Evolutionary conservation across 2,113 vertebrate species (phyloP).

Genomic region (Hemibagrus wyckioides): DNA sequence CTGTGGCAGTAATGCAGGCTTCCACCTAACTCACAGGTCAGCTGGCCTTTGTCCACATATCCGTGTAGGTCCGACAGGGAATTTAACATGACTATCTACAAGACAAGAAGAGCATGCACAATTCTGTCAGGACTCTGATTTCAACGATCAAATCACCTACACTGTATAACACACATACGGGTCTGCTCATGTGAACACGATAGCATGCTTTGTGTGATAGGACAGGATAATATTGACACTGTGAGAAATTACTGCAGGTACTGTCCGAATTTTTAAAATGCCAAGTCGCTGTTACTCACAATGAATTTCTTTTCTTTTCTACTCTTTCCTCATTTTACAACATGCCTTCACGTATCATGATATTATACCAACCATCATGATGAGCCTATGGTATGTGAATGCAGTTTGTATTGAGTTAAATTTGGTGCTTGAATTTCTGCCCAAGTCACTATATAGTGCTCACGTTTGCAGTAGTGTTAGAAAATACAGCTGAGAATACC

Average conservation of each 20-base stretch:
- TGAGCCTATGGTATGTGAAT: not conserved
- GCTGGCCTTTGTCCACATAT: conserved; percentile 89
- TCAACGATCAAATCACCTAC: not conserved
- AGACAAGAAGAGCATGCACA: not conserved
- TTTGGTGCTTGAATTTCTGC: too few species aligned
- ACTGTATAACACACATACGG: not conserved
- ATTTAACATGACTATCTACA: conserved; percentile 93
- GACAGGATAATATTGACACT: not conserved
- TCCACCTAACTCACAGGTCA: conserved; percentile 89
- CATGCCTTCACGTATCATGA: not conserved
- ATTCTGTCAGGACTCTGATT: not conserved
- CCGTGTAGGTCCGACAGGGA: conserved; percentile 88
- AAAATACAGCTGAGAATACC: too few species aligned
- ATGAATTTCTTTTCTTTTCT: not conserved
- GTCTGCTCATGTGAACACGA: not conserved
- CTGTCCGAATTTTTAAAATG: not conserved
- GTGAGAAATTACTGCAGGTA: not conserved
- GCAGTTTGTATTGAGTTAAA: not conserved
- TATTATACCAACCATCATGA: not conserved
- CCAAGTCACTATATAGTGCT: too few species aligned
- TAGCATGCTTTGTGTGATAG: not conserved
- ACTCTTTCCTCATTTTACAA: not conserved
- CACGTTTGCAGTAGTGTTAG: too few species aligned
- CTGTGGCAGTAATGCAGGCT: conserved; percentile 88
- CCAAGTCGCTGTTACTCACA: not conserved